A percentile compares a stretch with the other conserved stretches of the same genome.
These are phyloP conservation scores for Eupithecia centaureata DNA, from an alignment of 2,888 invertebrate genomes.

Conservation along the genomic window DNA sequence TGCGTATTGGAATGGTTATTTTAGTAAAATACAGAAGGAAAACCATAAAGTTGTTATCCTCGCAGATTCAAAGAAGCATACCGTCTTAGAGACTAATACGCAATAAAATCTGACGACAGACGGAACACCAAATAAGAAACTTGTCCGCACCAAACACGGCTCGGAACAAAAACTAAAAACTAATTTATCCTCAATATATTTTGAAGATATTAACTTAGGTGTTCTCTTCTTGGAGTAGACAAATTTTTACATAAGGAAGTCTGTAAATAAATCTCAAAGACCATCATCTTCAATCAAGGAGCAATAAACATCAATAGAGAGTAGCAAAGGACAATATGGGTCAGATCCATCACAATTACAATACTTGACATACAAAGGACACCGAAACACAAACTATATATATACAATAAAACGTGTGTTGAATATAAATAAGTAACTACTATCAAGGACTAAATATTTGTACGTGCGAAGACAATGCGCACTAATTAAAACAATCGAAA, in stretches of 20 bases:
- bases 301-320: constrained; percentile 61
- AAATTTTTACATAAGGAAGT: constrained; percentile 16
- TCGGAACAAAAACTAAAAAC: constrained; percentile 55
- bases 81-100: constrained; percentile 43
- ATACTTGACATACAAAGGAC: constrained; percentile 57
- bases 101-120: constrained; percentile 46
- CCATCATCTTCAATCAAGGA: constrained; percentile 39
- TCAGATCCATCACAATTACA: constrained; percentile 63
- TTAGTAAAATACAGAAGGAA: constrained; percentile 50
- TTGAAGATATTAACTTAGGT: constrained; percentile 33
- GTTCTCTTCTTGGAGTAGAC: constrained; percentile 10
- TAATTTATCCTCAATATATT: constrained; percentile 36
- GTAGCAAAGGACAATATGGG: constrained; percentile 51
- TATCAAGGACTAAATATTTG: constrained; percentile 56
- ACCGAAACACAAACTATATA: constrained; percentile 47
- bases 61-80: constrained; percentile 45
- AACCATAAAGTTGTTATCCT: constrained; percentile 56
- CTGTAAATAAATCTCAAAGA: constrained; percentile 35
- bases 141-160: constrained; percentile 61
- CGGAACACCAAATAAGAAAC: constrained; percentile 68
- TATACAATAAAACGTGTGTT: constrained; percentile 46
- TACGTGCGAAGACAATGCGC: constrained; percentile 47
- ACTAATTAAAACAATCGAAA: constrained; percentile 49
- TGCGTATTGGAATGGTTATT: constrained; percentile 20
- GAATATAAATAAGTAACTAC: constrained; percentile 60